These are phyloP conservation scores for Xanthorhoe spadicearia DNA, from an alignment of 2,888 invertebrate species.

Conservation along the genomic window DNA sequence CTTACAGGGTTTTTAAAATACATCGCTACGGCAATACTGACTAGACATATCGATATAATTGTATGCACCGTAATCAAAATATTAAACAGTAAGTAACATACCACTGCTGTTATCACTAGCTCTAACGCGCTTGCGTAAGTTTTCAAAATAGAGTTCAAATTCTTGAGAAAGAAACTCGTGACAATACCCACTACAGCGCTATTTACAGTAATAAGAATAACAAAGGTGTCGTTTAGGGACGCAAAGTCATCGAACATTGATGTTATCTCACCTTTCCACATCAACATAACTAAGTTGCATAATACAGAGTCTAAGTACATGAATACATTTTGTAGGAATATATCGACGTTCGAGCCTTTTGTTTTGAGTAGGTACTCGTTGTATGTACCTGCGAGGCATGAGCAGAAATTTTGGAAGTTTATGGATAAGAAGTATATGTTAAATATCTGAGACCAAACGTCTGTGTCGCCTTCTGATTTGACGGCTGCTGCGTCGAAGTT, in stretches of 20 bases:
- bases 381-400: constrained; percentile 97
- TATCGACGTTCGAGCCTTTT: constrained; percentile 92
- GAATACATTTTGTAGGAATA: constrained; percentile 96
- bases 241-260: constrained; percentile 85
- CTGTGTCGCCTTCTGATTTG: constrained; percentile 55
- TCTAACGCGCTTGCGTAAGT: constrained; percentile 98
- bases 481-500: constrained; percentile 87
- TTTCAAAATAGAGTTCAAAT: constrained; percentile 97
- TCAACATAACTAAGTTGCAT: constrained; percentile 92
- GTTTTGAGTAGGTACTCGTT: constrained; percentile 97
- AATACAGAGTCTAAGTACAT: constrained; percentile 97
- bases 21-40: constrained; percentile 92
- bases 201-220: constrained; percentile 93
- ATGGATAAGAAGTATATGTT: constrained; percentile 87
- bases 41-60: constrained; percentile 91
- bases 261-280: constrained; percentile 86
- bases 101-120: constrained; percentile 93
- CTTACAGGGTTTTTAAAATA: constrained; percentile 96
- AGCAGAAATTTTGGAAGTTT: constrained; percentile 93
- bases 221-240: constrained; percentile 87
- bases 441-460: constrained; percentile 72
- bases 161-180: constrained; percentile 96
- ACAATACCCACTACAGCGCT: constrained; percentile 96
- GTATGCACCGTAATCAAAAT: constrained; percentile 94
- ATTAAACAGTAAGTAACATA: constrained; percentile 93